These are phyloP conservation scores for Carterocephalus palaemon DNA, from an alignment of 2,888 invertebrate genomes.

Conservation along the genomic window DNA sequence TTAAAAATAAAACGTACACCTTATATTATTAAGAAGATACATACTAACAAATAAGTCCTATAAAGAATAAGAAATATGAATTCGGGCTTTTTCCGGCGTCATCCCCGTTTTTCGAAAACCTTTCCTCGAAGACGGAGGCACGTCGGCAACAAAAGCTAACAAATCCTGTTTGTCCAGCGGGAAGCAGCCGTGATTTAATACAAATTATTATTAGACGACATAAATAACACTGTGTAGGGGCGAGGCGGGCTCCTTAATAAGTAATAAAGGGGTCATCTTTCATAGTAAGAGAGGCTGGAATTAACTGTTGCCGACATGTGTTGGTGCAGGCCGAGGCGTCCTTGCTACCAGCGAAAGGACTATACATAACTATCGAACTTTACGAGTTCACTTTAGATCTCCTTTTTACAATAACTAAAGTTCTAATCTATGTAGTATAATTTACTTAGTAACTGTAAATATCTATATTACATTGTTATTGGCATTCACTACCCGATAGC, in stretches of 20 bases:
- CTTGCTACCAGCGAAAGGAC: slow-evolving; percentile 2
- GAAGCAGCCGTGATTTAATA: slow-evolving; percentile 76
- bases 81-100: slow-evolving; percentile 6
- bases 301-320: slow-evolving; percentile 67
- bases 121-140: slow-evolving; percentile 11
- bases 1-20: too few relatives aligned
- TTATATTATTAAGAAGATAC: too few relatives aligned
- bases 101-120: slow-evolving; percentile 14
- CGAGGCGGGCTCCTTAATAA: slow-evolving; percentile 69
- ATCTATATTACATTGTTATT: too few relatives aligned
- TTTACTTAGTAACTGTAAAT: too few relatives aligned
- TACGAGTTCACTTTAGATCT: too few relatives aligned
- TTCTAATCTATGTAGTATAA: too few relatives aligned
- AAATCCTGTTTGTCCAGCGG: slow-evolving; percentile 74
- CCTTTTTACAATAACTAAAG: too few relatives aligned
- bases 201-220: slow-evolving; percentile 79
- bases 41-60: too few relatives aligned
- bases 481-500: too few relatives aligned
- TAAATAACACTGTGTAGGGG: slow-evolving; percentile 72
- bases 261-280: slow-evolving; percentile 79
- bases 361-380: too few relatives aligned
- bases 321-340: slow-evolving; percentile 29
- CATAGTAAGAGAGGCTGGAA: slow-evolving; percentile 56
- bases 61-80: slow-evolving; percentile 12
- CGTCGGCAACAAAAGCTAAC: slow-evolving; percentile 71